These are phyloP conservation scores for Hydropsyche tenuis DNA, from an alignment of 1,140 invertebrate species.

Conservation along the genomic window DNA sequence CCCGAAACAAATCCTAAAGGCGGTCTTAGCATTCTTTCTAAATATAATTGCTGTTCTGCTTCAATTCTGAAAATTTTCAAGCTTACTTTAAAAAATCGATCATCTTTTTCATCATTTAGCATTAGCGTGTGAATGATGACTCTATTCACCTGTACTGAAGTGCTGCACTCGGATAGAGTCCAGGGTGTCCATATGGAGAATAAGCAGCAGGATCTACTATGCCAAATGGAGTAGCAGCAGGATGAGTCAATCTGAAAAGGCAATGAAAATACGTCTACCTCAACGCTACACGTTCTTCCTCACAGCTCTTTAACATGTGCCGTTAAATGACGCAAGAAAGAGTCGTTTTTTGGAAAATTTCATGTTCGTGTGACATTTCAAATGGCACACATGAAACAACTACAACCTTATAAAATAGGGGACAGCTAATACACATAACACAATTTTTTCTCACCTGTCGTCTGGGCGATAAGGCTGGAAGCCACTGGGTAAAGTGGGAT, in stretches of 20 bases:
- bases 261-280: constrained; percentile 30
- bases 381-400: neutral
- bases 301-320: constrained; percentile 1
- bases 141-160: constrained; percentile 58
- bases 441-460: constrained; percentile 54
- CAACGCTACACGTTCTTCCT: constrained; percentile 8
- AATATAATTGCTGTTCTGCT: constrained; percentile 48
- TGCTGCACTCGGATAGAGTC: constrained; percentile 60
- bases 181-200: constrained; percentile 59
- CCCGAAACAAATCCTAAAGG: constrained; percentile 37
- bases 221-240: constrained; percentile 46
- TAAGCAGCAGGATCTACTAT: constrained; percentile 58
- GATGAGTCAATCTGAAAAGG: constrained; percentile 46
- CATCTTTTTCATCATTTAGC: neutral
- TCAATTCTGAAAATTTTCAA: constrained; percentile 30
- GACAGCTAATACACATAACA: neutral
- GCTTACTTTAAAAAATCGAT: neutral
- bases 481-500: constrained; percentile 54
- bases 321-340: constrained; percentile 7
- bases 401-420: neutral
- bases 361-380: neutral
- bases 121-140: too few species aligned
- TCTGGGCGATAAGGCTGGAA: constrained; percentile 62
- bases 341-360: neutral
- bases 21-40: constrained; percentile 47